Evolutionary conservation across 1,140 invertebrate genomes (phyloP), one percentile per base, ranked within the genome.

Genomic region (Polypedilum pembai): DNA sequence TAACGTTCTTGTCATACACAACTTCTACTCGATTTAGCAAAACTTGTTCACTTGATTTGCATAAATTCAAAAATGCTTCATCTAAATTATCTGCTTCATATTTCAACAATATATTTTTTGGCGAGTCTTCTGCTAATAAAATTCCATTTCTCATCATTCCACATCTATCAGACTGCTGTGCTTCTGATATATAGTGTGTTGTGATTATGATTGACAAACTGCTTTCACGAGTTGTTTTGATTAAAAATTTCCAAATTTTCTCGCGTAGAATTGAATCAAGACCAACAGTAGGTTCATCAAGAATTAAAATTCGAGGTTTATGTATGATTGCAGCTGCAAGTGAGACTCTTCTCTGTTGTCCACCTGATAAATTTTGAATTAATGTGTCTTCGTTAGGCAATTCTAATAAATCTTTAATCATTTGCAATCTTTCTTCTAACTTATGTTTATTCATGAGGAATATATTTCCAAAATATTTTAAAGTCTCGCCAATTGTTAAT

Each of bases 281-380:
- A 73, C 90, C 90, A 7, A 93, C 92, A 0, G 92, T 94, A 0
- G 92, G 92, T 80, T 94, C 92, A 79, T 94, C 91, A 12, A 94
- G 83, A 76, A 94, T 91, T 12, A 94, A 81, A 1, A 93, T 83
- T 79, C 91, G 88, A 3, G 92, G 91, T 79, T 93, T 88, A 77
- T 93, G 90, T 79, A 94, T 86, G 20, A 94, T 82, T 65, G 92
- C 91, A 5, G 90, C 87, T 3, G 91, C 91, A 76, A 94, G 90
- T 10, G 90, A 92, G 8, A 92, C 90, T 77, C 91, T 84, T 75
- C 92, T 83, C 79, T 92, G 90, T 80, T 93, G 91, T 73, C 92
- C 92, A 74, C 92, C 92, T 84, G 91, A 92, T 79, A 41, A 85
- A 82, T 91, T 89, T 79, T 88, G 88, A 8, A 94, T 88, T 73